Evolutionary conservation across 2,797 vertebrate species (phyloP).

Genomic region (Hoplostethus atlanticus): DNA sequence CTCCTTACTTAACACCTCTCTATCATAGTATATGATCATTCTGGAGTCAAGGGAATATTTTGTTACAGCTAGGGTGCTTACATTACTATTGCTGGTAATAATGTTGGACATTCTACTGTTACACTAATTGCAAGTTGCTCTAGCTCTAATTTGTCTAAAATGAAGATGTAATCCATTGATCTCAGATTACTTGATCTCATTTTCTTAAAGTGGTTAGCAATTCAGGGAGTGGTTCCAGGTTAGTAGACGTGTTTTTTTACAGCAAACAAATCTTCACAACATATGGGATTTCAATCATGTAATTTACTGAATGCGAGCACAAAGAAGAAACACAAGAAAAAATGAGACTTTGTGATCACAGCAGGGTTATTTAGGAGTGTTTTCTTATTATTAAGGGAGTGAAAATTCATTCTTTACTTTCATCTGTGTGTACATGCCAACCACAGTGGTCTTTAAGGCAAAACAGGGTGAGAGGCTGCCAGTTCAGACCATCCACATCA

Average conservation of each 20-base stretch:
- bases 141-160: too few relatives aligned
- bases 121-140: too few relatives aligned
- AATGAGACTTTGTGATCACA: neutral
- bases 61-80: too few relatives aligned
- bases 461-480: conserved; percentile 79
- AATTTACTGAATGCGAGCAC: neutral
- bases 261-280: neutral
- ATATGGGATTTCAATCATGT: neutral
- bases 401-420: conserved; percentile 23
- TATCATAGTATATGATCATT: too few relatives aligned
- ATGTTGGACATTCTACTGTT: too few relatives aligned
- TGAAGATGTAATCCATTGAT: too few relatives aligned
- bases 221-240: too few relatives aligned
- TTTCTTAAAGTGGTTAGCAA: too few relatives aligned
- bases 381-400: neutral
- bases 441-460: conserved; percentile 70
- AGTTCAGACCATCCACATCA: conserved; percentile 77
- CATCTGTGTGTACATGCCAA: conserved; percentile 27
- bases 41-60: too few relatives aligned
- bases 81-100: too few relatives aligned
- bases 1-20: too few relatives aligned
- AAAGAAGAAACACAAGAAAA: neutral
- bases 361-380: neutral
- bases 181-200: too few relatives aligned
- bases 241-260: neutral